Percentiles rank a stretch among this genome's conserved stretches.
phyloP scores from a whole-genome alignment of 2,888 invertebrate genomes.

The Cacoxenus indagator region DNA sequence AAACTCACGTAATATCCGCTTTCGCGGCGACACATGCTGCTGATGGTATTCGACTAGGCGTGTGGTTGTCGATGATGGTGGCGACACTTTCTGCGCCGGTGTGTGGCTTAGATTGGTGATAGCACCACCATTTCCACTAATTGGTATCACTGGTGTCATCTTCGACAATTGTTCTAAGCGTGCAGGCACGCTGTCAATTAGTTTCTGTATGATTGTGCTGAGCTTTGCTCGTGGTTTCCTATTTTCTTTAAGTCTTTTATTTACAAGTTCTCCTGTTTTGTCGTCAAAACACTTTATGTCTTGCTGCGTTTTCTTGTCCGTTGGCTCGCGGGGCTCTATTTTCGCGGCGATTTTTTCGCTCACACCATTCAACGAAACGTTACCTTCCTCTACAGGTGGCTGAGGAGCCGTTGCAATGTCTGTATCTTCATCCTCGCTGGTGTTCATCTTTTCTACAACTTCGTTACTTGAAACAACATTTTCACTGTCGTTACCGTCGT shows the following conservation, averaged over 20 bases:
- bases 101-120: constrained; percentile 50
- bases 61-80: constrained; percentile 59
- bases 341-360: constrained; percentile 9
- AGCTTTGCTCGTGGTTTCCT: constrained; percentile 67
- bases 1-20: constrained; percentile 85
- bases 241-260: constrained; percentile 65
- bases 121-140: constrained; percentile 44
- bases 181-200: constrained; percentile 67
- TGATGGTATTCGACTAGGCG: constrained; percentile 70
- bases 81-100: constrained; percentile 55
- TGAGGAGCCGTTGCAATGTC: constrained; percentile 33
- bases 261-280: constrained; percentile 45
- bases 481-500: constrained; percentile 23
- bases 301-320: background rate
- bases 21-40: constrained; percentile 81
- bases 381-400: constrained; percentile 20
- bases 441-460: constrained; percentile 60
- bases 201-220: constrained; percentile 68
- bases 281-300: constrained; percentile 35
- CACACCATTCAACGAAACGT: constrained; percentile 5
- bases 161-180: constrained; percentile 62
- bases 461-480: background rate
- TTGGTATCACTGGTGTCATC: constrained; percentile 45
- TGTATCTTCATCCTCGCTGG: constrained; percentile 56
- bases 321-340: constrained; percentile 19